A percentile compares a stretch with the other conserved stretches of the same genome.
Conservation (phyloP, 1,140 invertebrate genomes). For the Brachionus paranguensis region DNA sequence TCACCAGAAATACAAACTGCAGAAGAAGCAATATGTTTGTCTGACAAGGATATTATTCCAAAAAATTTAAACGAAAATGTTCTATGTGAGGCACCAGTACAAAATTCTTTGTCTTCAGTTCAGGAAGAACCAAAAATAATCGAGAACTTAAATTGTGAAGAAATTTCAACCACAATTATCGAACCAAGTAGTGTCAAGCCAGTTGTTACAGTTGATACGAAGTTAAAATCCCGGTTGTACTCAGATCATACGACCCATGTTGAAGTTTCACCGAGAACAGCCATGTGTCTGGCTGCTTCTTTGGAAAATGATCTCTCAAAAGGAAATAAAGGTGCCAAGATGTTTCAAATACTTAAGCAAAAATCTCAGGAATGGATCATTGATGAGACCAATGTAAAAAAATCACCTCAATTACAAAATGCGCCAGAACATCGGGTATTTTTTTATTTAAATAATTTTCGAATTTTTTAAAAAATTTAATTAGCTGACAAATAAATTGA, state of each 20-base stretch:
- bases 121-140: not conserved
- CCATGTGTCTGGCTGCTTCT: not conserved
- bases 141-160: not conserved
- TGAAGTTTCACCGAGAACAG: not conserved
- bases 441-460: too few species aligned
- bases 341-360: not conserved
- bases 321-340: not conserved
- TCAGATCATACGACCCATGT: not conserved
- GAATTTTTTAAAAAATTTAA: not conserved
- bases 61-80: not conserved
- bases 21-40: not conserved
- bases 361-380: constrained; percentile 13
- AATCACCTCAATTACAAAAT: not conserved
- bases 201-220: not conserved
- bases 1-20: not conserved
- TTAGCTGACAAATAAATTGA: not conserved
- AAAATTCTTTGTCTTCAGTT: not conserved
- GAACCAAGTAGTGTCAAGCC: not conserved
- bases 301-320: not conserved
- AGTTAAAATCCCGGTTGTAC: not conserved
- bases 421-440: not conserved
- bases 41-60: not conserved
- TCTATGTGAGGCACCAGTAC: not conserved
- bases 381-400: constrained; percentile 17
- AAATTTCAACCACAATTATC: not conserved